Base-by-base conservation (phyloP, 2,113 vertebrate species). In the Hemicordylus capensis region DNA sequence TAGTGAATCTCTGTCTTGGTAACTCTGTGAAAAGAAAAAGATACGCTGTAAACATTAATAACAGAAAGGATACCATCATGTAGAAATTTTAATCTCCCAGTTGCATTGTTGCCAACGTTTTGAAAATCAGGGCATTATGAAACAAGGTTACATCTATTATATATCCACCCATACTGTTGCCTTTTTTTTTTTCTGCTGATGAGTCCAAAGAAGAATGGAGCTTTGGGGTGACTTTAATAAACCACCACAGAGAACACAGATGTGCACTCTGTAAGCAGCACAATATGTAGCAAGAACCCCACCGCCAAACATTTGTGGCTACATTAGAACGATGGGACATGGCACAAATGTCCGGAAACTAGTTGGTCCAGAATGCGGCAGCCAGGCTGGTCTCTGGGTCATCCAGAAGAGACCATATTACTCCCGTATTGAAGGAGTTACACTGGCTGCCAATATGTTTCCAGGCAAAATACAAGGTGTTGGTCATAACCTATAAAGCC, bases 1-100 rank as follows among this genome's bases (percentile, higher is more conserved):
- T 97, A 42, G 97, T 97, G 89, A 98, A 98, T 83, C 96, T 97
- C 93, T 97, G 96, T 9, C 92, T 96, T 89, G 99, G 70, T 37
- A 44, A 63, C 87, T 97, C 98, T 99, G 93, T 80, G 12, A 90
- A 90, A 84, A 92, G 5, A 91, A 70, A 94, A 81, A 74, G 83
- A 51, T 73, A 22, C 82, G 15, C 42, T 1, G 76, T 24, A 82
- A 84, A n/a, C 63, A 28, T 76, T 78, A 34, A 76, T 6, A 80
- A 78, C 28, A 61, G 42, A 0, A 46, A 42, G 59, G 4, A 4
- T 5, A 19, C 14, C 34, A 39, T 61, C 39, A 44, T 20, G 34
- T 28, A 70, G 59, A 15, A 1, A 37, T 59, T 64, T 42, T 63
- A 54, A 78, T 51, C 46, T 34, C 3, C 6, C 24, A 78, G 56